Evolutionary conservation across 2,113 vertebrate genomes (phyloP).

Genomic region (Corvus moneduloides): DNA sequence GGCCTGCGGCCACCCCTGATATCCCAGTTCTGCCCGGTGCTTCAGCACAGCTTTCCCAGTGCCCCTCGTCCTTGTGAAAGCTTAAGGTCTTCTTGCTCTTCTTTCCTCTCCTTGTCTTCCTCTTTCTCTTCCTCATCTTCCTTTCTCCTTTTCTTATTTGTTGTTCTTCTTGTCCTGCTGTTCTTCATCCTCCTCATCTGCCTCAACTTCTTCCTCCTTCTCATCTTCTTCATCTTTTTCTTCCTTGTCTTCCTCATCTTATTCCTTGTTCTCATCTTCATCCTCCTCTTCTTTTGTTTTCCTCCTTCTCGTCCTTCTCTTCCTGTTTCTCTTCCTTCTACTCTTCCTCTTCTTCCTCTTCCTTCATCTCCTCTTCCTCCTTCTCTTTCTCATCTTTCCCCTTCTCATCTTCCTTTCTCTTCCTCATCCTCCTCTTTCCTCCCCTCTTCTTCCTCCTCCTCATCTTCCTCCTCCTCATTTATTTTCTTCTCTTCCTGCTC

Average conservation of each 20-base stretch:
- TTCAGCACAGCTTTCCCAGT: not conserved
- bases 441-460: too few relatives aligned
- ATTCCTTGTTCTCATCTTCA: not conserved
- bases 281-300: not conserved
- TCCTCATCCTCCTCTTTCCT: not conserved
- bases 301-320: not conserved
- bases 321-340: not conserved
- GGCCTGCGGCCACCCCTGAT: rapidly evolving
- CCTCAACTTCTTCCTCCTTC: not conserved
- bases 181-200: not conserved
- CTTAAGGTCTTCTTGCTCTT: not conserved
- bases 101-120: rapidly evolving
- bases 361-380: not conserved
- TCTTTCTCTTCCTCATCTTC: too few relatives aligned
- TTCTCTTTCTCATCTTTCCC: not conserved
- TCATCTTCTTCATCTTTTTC: not conserved
- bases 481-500: not conserved
- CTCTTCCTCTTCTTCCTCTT: rapidly evolving
- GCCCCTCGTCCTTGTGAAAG: not conserved
- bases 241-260: rapidly evolving
- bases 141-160: not conserved
- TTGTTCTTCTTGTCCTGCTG: not conserved
- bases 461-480: rapidly evolving
- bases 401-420: not conserved
- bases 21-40: not conserved